Evolutionary conservation across 2,888 invertebrate genomes (phyloP).

Genomic region (Pteria penguin): DNA sequence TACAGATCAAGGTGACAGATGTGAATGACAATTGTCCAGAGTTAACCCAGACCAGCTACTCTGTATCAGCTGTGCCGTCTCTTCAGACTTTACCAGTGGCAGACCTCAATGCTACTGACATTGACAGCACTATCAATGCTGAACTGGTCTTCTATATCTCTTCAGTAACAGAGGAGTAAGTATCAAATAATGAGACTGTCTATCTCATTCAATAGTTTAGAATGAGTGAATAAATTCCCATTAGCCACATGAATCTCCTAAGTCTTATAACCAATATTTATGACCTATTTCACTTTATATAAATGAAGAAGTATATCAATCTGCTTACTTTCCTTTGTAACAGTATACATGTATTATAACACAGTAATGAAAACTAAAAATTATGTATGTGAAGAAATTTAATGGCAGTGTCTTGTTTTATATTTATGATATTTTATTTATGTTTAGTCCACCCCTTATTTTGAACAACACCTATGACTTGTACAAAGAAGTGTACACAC

Average conservation of each 20-base stretch:
- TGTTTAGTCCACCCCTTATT: slow-evolving; percentile 60
- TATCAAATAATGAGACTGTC: no score
- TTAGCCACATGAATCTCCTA: no score
- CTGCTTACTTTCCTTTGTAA: no score
- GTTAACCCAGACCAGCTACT: slow-evolving; percentile 52
- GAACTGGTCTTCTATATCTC: slow-evolving; percentile 56
- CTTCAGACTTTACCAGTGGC: slow-evolving; percentile 55
- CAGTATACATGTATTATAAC: no score
- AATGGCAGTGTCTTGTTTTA: no score
- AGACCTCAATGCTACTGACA: slow-evolving; percentile 61
- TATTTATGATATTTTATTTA: neutral
- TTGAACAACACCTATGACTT: slow-evolving; percentile 58
- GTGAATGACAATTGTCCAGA: slow-evolving; percentile 74
- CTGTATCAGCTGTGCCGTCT: slow-evolving; percentile 63
- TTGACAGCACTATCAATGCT: slow-evolving; percentile 64
- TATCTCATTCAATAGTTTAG: no score
- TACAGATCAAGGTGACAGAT: slow-evolving; percentile 63
- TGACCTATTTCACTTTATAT: no score
- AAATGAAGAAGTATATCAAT: no score
- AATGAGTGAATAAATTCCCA: no score
- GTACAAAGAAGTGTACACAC: slow-evolving; percentile 59
- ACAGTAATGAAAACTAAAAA: no score
- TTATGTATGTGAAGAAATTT: no score
- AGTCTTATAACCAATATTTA: no score
- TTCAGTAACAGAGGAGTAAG: slow-evolving; percentile 50